These are phyloP conservation scores for Alethe castanea DNA, from an alignment of 2,113 vertebrate genomes.

Conservation along the genomic window DNA sequence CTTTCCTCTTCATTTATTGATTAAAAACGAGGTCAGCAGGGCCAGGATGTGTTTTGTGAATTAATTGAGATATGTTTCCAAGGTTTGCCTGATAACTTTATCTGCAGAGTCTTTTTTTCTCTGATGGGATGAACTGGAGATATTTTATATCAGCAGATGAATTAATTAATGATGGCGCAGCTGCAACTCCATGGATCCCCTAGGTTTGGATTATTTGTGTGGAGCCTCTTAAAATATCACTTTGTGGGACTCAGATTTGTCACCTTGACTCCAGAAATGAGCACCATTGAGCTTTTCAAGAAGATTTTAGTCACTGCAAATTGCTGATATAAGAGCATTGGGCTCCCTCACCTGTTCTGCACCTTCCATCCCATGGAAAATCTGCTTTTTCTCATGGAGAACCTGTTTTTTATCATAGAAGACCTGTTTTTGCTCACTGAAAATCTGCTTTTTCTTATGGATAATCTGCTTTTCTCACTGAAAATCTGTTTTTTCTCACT, in stretches of 20 bases:
- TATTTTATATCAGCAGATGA: neutral
- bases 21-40: neutral
- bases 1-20: neutral
- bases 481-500: neutral
- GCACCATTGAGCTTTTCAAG: accelerated
- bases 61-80: neutral
- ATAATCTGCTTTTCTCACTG: neutral
- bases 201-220: neutral
- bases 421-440: neutral
- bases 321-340: neutral
- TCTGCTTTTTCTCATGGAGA: neutral
- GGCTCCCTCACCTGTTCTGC: neutral
- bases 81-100: neutral
- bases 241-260: neutral
- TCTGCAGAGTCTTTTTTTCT: neutral
- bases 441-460: neutral
- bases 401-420: neutral
- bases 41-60: neutral
- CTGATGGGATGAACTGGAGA: neutral
- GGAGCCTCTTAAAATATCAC: neutral
- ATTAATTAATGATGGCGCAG: neutral
- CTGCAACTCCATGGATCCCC: neutral
- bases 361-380: neutral
- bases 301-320: neutral
- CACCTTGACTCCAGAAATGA: neutral